These are phyloP conservation scores for Distichodus sexfasciatus DNA, from an alignment of 2,797 vertebrate species.

Conservation along the genomic window DNA sequence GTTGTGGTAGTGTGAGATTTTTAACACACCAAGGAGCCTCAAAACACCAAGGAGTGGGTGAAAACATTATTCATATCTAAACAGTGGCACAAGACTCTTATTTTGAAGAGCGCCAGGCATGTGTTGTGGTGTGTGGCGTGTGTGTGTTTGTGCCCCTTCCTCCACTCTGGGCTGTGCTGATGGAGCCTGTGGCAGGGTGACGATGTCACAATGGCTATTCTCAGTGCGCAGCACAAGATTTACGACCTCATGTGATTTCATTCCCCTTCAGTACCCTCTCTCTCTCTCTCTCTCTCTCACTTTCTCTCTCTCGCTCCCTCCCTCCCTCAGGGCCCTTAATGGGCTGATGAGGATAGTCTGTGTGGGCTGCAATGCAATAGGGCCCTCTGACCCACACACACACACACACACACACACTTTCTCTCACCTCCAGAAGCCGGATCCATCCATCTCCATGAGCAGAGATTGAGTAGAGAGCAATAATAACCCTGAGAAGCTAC, in stretches of 20 bases:
- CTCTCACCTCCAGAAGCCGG: constrained; percentile 64
- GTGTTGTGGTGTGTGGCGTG: no score
- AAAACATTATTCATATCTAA: not conserved
- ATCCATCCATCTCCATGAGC: constrained; percentile 70
- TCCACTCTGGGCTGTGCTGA: not conserved
- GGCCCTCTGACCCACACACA: constrained; percentile 52
- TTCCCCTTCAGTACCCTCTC: constrained; percentile 54
- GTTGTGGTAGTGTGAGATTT: no score
- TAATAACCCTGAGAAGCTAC: constrained; percentile 42
- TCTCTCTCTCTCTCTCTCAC: constrained; percentile 5
- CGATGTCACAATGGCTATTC: constrained; percentile 45
- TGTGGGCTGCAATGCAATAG: constrained; percentile 60
- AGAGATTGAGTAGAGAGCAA: constrained; percentile 53
- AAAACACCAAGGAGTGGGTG: not conserved
- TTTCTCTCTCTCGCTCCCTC: constrained; percentile 31
- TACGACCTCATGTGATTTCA: constrained; percentile 78
- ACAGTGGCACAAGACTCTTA: not conserved
- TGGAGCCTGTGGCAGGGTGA: constrained; percentile 36
- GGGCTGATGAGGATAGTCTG: constrained; percentile 76
- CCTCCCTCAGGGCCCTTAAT: constrained; percentile 74
- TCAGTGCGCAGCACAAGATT: constrained; percentile 65
- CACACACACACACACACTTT: constrained; percentile 22
- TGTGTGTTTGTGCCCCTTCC: constrained; percentile 4
- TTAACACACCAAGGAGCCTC: no score
- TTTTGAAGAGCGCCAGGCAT: constrained; percentile 56